Evolutionary conservation across 2,797 vertebrate genomes (phyloP), one percentile per base, ranked within the genome.

Genomic region (Sorex maritimensis): DNA sequence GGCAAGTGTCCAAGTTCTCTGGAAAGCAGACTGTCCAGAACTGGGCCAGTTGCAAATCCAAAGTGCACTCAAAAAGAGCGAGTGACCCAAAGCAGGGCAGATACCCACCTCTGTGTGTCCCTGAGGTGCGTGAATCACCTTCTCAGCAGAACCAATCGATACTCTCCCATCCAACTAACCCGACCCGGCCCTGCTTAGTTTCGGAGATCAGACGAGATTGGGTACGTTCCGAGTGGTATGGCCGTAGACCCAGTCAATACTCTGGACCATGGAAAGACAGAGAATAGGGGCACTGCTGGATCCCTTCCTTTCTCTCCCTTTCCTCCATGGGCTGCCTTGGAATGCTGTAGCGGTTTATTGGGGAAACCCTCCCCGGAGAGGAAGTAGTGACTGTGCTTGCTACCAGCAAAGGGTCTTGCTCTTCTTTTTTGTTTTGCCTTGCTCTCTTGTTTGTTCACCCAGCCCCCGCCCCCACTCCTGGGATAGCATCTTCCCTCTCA

Each of bases 1-100:
- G 44, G 34, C 78, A 28, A 52, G 15, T 49, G 82, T 92, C 65
- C 61, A 2, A 58, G 14, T 78, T 93, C n/a, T 86, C 49, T 71
- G 80, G 15, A 71, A 34, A 68, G 61, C 34, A 46, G 49, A 74
- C 26, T 41, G 67, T 87, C 52, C 7, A 5, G 86, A 92, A 92
- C 65, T 23, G 78, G 65, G 52, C 44, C 28, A 26, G 55, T 89
- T 52, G 7, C 55, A 95, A 71, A 61, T 90, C 65, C 26, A 19
- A 86, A 83, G 65, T 26, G 13, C 26, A 14, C 24, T 81, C 38
- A 30, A 63, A 63, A 23, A 21, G 41, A 69, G 83, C 15, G 13
- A 13, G 21, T 52, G 7, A 41, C 41, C 19, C 30, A 73, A 80
- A 24, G 21, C 41, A 63, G 28, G 61, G 12, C 17, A n/a, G 6